These are phyloP conservation scores for Aelia acuminata DNA, from an alignment of 2,888 invertebrate species.

Conservation along the genomic window DNA sequence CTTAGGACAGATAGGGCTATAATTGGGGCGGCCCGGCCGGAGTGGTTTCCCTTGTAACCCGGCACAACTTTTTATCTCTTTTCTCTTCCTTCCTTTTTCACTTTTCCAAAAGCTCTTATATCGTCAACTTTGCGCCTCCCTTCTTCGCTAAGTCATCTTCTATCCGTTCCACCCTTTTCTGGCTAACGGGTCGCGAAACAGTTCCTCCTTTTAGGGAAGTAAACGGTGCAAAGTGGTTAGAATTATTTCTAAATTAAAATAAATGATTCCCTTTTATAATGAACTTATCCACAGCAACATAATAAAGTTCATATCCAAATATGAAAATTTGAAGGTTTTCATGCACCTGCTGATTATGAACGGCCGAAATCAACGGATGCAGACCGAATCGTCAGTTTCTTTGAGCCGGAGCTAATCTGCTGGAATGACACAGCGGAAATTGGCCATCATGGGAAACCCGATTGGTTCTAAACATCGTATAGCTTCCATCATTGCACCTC, in stretches of 20 bases:
- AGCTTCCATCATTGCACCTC: too few relatives aligned
- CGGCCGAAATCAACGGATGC: too few relatives aligned
- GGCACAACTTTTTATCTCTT: constrained; percentile 39
- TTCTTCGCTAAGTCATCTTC: constrained; percentile 39
- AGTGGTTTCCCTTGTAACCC: constrained; percentile 49
- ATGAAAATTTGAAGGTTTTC: too few relatives aligned
- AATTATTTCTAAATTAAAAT: neutral
- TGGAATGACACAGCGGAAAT: too few relatives aligned
- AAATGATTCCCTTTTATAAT: neutral
- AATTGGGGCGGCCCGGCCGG: constrained; percentile 29
- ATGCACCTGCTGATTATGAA: too few relatives aligned
- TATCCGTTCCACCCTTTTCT: neutral
- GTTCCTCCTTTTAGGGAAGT: neutral
- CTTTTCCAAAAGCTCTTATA: constrained; percentile 58
- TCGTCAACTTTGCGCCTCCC: constrained; percentile 47
- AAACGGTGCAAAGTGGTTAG: neutral
- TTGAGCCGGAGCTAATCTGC: too few relatives aligned
- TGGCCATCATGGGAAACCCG: too few relatives aligned
- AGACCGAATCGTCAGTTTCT: too few relatives aligned
- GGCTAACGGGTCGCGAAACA: constrained; percentile 9
- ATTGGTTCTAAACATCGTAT: too few relatives aligned
- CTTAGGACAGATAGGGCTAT: constrained; percentile 53
- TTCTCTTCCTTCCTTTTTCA: constrained; percentile 55
- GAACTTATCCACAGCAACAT: too few relatives aligned
- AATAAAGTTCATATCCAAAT: too few relatives aligned